A percentile compares a stretch with the other conserved stretches of the same genome.
Conservation (phyloP, 2,113 vertebrate genomes). For the Varanus salvator region DNA sequence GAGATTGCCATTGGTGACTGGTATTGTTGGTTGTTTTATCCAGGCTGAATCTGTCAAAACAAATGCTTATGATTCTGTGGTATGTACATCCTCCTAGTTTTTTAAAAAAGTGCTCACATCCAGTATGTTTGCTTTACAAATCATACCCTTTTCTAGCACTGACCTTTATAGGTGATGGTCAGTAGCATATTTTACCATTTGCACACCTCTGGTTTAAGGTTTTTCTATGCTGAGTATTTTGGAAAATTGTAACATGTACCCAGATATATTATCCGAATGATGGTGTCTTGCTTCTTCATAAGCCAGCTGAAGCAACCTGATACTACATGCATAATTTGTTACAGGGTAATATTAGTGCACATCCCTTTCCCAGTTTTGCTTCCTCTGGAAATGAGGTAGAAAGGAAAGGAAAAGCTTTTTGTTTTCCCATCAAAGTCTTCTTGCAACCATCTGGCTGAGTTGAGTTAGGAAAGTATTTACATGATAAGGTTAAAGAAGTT, state of each 20-base stretch:
- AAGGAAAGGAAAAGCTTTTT: neutral
- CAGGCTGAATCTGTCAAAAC: neutral
- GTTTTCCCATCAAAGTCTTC: neutral
- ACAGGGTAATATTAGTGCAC: too few relatives aligned
- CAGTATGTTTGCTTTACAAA: neutral
- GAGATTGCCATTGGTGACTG: neutral
- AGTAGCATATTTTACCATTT: neutral
- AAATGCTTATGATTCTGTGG: neutral
- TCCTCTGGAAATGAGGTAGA: neutral
- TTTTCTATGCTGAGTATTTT: too few relatives aligned
- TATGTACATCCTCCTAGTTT: neutral
- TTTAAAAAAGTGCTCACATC: neutral
- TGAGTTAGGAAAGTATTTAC: neutral
- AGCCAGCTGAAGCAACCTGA: too few relatives aligned
- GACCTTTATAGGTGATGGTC: neutral
- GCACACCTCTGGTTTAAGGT: neutral
- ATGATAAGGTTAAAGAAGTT: too few relatives aligned
- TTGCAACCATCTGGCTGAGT: neutral
- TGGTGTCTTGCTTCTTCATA: too few relatives aligned
- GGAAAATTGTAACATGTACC: too few relatives aligned
- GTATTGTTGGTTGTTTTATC: neutral
- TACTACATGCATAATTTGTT: too few relatives aligned
- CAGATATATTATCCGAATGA: too few relatives aligned
- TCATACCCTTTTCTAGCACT: neutral
- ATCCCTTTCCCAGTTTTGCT: too few relatives aligned